A percentile compares a stretch with the other conserved stretches of the same genome.
These are phyloP conservation scores for Scelioninae gen. 2 DNA, from an alignment of 2,888 invertebrate species.

Conservation along the genomic window DNA sequence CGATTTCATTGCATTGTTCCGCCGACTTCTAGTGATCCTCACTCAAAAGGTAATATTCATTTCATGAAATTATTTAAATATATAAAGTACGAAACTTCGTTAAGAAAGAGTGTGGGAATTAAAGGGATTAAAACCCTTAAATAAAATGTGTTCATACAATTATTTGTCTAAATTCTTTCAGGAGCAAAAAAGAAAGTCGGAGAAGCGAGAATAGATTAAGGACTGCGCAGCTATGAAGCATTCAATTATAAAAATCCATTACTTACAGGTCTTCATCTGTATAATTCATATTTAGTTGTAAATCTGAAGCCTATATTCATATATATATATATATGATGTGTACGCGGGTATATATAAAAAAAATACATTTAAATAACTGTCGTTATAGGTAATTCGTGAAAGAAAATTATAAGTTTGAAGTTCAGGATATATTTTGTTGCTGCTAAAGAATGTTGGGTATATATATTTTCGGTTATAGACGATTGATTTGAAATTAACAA, in stretches of 20 bases:
- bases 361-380: slow-evolving; percentile 64
- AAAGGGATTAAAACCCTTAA: no score
- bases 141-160: background rate
- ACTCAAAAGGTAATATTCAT: slow-evolving; percentile 84
- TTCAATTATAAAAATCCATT: slow-evolving; percentile 72
- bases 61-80: slow-evolving; percentile 19
- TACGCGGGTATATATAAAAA: slow-evolving; percentile 55
- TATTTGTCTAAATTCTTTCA: slow-evolving; percentile 55
- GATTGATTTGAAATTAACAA: slow-evolving; percentile 39
- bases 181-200: slow-evolving; percentile 71
- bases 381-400: slow-evolving; percentile 64
- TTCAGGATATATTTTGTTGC: slow-evolving; percentile 64
- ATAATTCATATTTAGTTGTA: slow-evolving; percentile 70
- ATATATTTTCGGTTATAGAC: background rate
- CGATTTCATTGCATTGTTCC: slow-evolving; percentile 95
- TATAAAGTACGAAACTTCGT: no score
- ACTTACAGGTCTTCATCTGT: slow-evolving; percentile 75
- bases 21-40: slow-evolving; percentile 91
- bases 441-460: slow-evolving; percentile 61
- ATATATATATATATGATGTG: slow-evolving; percentile 42
- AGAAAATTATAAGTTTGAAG: slow-evolving; percentile 58
- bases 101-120: no score
- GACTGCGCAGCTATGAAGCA: slow-evolving; percentile 65
- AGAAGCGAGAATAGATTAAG: slow-evolving; percentile 65
- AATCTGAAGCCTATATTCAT: slow-evolving; percentile 62